Evolutionary conservation across 2,113 vertebrate species (phyloP).

Genomic region (Aspidoscelis tigris): DNA sequence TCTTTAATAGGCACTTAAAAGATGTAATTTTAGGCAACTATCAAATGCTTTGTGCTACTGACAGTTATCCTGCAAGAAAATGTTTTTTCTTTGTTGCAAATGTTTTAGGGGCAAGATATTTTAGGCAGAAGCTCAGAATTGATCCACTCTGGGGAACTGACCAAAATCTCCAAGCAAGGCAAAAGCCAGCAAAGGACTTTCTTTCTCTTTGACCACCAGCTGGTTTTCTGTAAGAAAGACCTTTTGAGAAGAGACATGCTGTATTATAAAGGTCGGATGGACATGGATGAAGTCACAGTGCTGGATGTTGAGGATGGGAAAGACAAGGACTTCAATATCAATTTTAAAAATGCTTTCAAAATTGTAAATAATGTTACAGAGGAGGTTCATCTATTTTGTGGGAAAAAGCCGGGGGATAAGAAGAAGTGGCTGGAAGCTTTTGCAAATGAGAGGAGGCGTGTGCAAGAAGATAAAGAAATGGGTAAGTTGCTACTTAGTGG

Average conservation of each 20-base stretch:
- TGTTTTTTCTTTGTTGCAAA: not conserved
- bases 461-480: constrained; percentile 93
- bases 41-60: not conserved
- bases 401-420: constrained; percentile 92
- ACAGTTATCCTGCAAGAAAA: constrained; percentile 6
- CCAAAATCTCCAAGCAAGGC: constrained; percentile 85
- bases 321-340: constrained; percentile 84
- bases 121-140: constrained; percentile 92
- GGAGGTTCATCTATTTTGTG: constrained; percentile 87
- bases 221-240: constrained; percentile 97
- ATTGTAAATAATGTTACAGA: constrained; percentile 80
- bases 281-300: constrained; percentile 86
- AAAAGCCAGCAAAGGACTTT: constrained; percentile 94
- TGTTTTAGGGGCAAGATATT: constrained; percentile 86
- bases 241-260: constrained; percentile 93
- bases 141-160: constrained; percentile 95
- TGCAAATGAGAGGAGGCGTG: constrained; percentile 84
- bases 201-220: constrained; percentile 98
- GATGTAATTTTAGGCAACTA: not conserved
- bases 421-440: constrained; percentile 90
- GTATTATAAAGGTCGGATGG: constrained; percentile 89
- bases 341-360: constrained; percentile 88
- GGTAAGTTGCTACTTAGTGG: constrained; percentile 78
- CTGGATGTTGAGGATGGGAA: constrained; percentile 86
- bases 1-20: too few relatives aligned